These are phyloP conservation scores for Sarcophaga peregrina DNA, from an alignment of 1,140 invertebrate species.

Conservation along the genomic window DNA sequence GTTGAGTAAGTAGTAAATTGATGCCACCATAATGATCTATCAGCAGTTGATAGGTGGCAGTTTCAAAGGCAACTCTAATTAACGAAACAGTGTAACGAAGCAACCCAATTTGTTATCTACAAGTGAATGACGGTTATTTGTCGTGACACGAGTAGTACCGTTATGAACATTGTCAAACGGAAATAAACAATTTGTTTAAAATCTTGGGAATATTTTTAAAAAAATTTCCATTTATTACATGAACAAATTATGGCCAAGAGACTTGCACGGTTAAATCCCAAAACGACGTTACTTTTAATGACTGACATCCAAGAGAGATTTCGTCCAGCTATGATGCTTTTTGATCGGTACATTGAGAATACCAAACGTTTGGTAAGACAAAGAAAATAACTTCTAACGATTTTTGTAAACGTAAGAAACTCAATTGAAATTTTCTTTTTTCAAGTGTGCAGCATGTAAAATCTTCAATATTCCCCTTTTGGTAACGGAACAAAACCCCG, in stretches of 20 bases:
- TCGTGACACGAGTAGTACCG: too few relatives aligned
- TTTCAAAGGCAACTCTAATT: too few relatives aligned
- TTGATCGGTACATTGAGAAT: constrained; percentile 80
- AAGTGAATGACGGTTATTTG: too few relatives aligned
- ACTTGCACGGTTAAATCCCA: constrained; percentile 50
- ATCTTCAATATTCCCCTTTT: constrained; percentile 83
- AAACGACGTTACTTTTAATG: constrained; percentile 74
- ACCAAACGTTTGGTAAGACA: constrained; percentile 77
- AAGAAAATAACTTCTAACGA: background rate
- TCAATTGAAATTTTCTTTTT: constrained; percentile 29
- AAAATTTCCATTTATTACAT: background rate
- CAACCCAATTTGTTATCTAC: too few relatives aligned
- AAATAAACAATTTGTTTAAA: too few relatives aligned
- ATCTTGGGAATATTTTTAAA: too few relatives aligned
- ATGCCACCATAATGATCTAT: too few relatives aligned
- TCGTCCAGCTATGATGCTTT: constrained; percentile 77
- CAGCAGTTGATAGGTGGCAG: too few relatives aligned
- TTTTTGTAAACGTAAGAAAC: background rate
- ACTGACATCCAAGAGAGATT: constrained; percentile 92
- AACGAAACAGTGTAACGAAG: too few relatives aligned
- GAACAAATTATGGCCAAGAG: constrained; percentile 49
- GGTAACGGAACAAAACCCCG: constrained; percentile 84
- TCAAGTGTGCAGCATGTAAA: constrained; percentile 76
- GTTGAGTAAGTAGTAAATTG: too few relatives aligned
- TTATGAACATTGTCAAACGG: too few relatives aligned